Conservation (phyloP, 1,140 invertebrate genomes). For the Harlomillsia oculata region DNA sequence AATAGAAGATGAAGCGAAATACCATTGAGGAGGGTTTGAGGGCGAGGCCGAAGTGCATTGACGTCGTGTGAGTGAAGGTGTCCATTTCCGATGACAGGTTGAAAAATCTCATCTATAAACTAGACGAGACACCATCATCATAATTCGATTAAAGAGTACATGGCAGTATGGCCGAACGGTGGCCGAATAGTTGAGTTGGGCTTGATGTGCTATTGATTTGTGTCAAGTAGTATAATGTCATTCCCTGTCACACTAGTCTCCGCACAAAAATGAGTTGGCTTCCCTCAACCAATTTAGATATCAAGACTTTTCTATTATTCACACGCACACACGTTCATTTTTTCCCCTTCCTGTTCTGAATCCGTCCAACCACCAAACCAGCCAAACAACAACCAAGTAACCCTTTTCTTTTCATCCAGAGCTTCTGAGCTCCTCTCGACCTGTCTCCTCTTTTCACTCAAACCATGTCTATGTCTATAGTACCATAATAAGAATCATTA, state of each 20-base stretch:
- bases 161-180: too few relatives aligned
- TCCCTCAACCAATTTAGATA: constrained; percentile 29
- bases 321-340: constrained; percentile 17
- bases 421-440: too few relatives aligned
- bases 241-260: constrained; percentile 26
- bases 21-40: neutral
- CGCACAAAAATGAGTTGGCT: constrained; percentile 18
- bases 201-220: constrained; percentile 28
- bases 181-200: too few relatives aligned
- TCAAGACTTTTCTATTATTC: constrained; percentile 32
- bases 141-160: constrained; percentile 23
- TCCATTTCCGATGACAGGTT: constrained; percentile 22
- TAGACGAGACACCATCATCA: constrained; percentile 21
- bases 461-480: too few relatives aligned
- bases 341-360: neutral
- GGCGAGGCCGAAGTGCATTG: neutral
- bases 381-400: neutral
- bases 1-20: constrained; percentile 17
- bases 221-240: constrained; percentile 33
- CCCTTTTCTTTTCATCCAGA: too few relatives aligned
- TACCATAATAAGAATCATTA: too few relatives aligned
- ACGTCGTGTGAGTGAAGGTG: constrained; percentile 1
- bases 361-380: too few relatives aligned
- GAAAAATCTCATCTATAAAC: constrained; percentile 29
- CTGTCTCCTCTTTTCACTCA: too few relatives aligned